Percentiles rank a stretch among this genome's conserved stretches.
These are phyloP conservation scores for Apoda limacodes DNA, from an alignment of 2,888 invertebrate species.

Conservation along the genomic window DNA sequence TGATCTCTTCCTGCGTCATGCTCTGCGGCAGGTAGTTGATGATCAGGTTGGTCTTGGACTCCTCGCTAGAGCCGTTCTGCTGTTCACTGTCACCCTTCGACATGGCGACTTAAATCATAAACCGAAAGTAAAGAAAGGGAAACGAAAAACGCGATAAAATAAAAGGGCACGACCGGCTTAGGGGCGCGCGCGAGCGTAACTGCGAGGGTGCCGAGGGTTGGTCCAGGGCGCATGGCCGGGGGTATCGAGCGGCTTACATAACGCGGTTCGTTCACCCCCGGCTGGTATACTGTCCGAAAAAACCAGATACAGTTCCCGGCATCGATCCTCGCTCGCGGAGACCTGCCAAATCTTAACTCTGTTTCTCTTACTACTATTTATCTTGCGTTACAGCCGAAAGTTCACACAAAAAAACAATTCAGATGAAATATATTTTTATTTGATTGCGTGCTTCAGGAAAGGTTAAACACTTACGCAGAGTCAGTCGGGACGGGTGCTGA, in stretches of 20 bases:
- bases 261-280: constrained; percentile 65
- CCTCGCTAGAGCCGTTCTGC: constrained; percentile 89
- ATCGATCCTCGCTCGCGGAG: constrained; percentile 40
- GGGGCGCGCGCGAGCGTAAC: constrained; percentile 62
- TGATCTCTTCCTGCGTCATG: constrained; percentile 99
- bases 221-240: constrained; percentile 41
- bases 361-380: too few relatives aligned
- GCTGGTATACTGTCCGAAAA: constrained; percentile 67
- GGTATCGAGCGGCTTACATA: constrained; percentile 61
- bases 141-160: constrained; percentile 69
- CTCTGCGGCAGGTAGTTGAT: constrained; percentile 99
- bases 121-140: constrained; percentile 70
- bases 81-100: constrained; percentile 89
- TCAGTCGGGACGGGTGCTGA: too few relatives aligned
- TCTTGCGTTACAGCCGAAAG: too few relatives aligned
- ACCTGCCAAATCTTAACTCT: too few relatives aligned
- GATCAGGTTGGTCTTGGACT: constrained; percentile 98
- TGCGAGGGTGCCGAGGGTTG: constrained; percentile 33
- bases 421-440: too few relatives aligned
- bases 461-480: too few relatives aligned
- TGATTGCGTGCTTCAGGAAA: too few relatives aligned
- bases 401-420: too few relatives aligned
- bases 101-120: constrained; percentile 77
- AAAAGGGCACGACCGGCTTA: constrained; percentile 60
- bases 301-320: constrained; percentile 59